Percentiles rank a stretch among this genome's conserved stretches.
phyloP scores from a whole-genome alignment of 2,888 invertebrate genomes.

The Acrobasis repandana region DNA sequence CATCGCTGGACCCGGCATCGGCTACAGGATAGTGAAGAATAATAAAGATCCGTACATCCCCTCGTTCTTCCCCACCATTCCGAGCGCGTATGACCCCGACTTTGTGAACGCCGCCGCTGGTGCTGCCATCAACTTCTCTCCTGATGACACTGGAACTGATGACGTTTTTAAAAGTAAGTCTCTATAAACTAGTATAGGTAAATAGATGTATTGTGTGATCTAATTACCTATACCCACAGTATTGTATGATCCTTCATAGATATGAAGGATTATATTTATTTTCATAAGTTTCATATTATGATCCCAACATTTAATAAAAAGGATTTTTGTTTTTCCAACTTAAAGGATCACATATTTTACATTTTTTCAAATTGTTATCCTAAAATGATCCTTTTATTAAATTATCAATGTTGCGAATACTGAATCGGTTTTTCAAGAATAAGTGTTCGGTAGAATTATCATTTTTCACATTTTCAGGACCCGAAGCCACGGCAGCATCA shows the following conservation, averaged over 20 bases:
- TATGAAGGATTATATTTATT: no score
- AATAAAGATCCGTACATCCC: slow-evolving; percentile 86
- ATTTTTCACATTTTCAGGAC: slow-evolving; percentile 49
- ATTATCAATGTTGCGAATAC: no score
- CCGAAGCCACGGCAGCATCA: slow-evolving; percentile 82
- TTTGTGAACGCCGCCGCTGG: slow-evolving; percentile 62
- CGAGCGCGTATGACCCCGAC: slow-evolving; percentile 79
- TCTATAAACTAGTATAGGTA: no score
- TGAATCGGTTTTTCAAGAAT: not conserved
- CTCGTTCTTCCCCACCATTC: slow-evolving; percentile 82
- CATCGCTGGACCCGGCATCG: slow-evolving; percentile 90
- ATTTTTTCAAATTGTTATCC: not conserved
- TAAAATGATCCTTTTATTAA: not conserved
- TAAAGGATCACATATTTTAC: not conserved
- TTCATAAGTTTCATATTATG: no score
- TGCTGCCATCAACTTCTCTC: slow-evolving; percentile 41
- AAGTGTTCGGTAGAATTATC: not conserved
- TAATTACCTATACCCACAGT: no score
- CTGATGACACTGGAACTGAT: slow-evolving; percentile 56
- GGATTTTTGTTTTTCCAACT: no score
- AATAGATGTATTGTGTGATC: no score
- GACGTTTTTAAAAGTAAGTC: slow-evolving; percentile 72
- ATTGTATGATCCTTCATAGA: no score
- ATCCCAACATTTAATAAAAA: no score
- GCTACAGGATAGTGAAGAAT: slow-evolving; percentile 88